Conservation (phyloP, 2,888 invertebrate species). For the Melieria omissa region DNA sequence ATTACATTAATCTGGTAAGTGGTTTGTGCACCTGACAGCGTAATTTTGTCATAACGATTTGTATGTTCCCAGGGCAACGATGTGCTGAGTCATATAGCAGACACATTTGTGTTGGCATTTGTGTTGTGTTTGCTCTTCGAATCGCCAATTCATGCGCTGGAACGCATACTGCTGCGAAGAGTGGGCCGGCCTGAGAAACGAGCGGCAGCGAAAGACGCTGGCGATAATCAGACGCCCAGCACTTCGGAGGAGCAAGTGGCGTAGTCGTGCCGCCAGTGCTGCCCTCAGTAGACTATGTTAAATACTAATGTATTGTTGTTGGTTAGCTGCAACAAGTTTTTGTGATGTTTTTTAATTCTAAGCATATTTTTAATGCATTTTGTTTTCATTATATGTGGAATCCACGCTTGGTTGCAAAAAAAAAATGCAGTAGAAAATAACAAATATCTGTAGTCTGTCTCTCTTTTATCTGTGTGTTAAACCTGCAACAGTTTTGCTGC, state of each 20-base stretch:
- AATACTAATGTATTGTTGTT: too few species aligned
- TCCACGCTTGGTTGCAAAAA: background rate
- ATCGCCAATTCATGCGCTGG: constrained; percentile 78
- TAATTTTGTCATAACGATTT: background rate
- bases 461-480: background rate
- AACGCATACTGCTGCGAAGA: constrained; percentile 72
- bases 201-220: constrained; percentile 10
- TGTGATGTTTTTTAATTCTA: too few species aligned
- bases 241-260: constrained; percentile 51
- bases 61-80: constrained; percentile 68
- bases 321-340: too few species aligned
- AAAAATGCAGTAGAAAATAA: background rate
- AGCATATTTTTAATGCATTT: too few species aligned
- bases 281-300: too few species aligned
- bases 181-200: constrained; percentile 31
- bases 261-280: constrained; percentile 26
- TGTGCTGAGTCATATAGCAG: constrained; percentile 61
- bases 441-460: background rate
- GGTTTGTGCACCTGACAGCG: background rate
- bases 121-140: constrained; percentile 76
- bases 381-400: too few species aligned
- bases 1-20: constrained; percentile 73
- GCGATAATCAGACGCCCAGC: constrained; percentile 44
- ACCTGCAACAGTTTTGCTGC: background rate
- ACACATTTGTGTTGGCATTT: constrained; percentile 73